Base-by-base conservation (phyloP, 2,113 vertebrate genomes). In the Telmatochromis bifrenatus region DNA sequence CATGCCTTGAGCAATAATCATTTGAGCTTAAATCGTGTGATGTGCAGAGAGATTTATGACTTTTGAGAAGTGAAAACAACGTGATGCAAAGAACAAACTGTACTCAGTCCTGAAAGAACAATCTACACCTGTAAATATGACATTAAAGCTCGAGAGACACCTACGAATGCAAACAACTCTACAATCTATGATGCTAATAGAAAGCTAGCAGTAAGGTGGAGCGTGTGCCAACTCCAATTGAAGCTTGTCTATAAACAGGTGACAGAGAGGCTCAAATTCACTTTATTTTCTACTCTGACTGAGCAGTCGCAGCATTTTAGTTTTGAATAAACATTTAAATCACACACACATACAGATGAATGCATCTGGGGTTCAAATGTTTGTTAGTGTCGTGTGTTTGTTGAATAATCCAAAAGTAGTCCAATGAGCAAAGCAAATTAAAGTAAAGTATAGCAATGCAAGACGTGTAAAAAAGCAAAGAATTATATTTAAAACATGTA, bases 151-250 rank as follows among this genome's bases (percentile, higher is more conserved):
- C 3, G 6, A 37, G 31, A 62, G 58, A 68, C 62, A 14, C 33
- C 62, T 21, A 14, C 1, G 1, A 68, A 68, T 21, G 11, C 33
- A 68, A 37, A 13, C 2, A 21, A 39, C 1, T 13, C 11, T 13
- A 21, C 11, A 21, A 14, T 68, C 7, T 68, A 4, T 39, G 62
- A 21, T 39, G 62, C 33, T 39, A 21, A 21, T 68, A 68, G 33
- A 68, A 14, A 21, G 62, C 62, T 39, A 21, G 62, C 62, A 8
- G 33, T 68, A 33, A 68, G 12, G 1, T 6, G n/a, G 65, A 9
- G 37, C 5, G 2, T 4, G 13, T 42, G n/a, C 65, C 37, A 2
- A 70, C 0, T 14, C 65, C n/a, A 42, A 1, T 0, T 37, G 19
- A 68, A 13, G 62, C 60, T 7, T 0, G 0, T 37, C 33, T 37